phyloP scores from a whole-genome alignment of 2,113 vertebrate genomes.

The Tretioscincus oriximinensis region DNA sequence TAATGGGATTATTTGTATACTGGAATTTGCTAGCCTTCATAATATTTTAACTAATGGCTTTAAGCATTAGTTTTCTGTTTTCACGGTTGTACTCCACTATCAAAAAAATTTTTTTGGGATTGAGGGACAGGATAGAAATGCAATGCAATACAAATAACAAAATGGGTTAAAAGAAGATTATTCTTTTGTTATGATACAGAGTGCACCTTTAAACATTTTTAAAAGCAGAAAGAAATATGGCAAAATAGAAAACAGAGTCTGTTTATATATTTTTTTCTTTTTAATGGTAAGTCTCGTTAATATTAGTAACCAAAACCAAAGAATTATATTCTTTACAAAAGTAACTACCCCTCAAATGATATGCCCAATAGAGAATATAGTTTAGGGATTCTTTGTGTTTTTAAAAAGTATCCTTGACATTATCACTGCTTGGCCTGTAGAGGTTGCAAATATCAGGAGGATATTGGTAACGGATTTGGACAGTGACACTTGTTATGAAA shows the following conservation, averaged over 20 bases:
- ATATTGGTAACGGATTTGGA: conserved; percentile 51
- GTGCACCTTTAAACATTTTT: conserved; percentile 13
- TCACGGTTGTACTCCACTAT: no score
- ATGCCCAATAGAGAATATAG: conserved; percentile 41
- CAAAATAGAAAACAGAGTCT: background rate
- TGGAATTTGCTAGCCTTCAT: background rate
- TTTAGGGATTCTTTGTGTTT: conserved; percentile 28
- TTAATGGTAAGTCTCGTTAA: background rate
- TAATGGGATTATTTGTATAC: background rate
- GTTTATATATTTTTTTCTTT: conserved; percentile 43
- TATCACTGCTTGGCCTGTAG: conserved; percentile 53
- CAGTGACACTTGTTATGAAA: conserved; percentile 61
- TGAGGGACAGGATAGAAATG: no score
- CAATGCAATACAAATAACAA: background rate
- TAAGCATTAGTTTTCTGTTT: no score
- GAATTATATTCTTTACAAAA: background rate
- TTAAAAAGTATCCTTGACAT: conserved; percentile 40
- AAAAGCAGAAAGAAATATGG: conserved; percentile 23
- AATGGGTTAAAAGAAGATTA: background rate
- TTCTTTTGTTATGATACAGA: background rate
- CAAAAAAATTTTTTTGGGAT: no score
- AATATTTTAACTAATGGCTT: no score
- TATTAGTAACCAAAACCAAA: conserved; percentile 11
- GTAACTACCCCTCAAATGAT: background rate
- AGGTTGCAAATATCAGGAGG: conserved; percentile 49